Conservation (phyloP, 2,797 vertebrate genomes). For the Telmatherina bonti region DNA sequence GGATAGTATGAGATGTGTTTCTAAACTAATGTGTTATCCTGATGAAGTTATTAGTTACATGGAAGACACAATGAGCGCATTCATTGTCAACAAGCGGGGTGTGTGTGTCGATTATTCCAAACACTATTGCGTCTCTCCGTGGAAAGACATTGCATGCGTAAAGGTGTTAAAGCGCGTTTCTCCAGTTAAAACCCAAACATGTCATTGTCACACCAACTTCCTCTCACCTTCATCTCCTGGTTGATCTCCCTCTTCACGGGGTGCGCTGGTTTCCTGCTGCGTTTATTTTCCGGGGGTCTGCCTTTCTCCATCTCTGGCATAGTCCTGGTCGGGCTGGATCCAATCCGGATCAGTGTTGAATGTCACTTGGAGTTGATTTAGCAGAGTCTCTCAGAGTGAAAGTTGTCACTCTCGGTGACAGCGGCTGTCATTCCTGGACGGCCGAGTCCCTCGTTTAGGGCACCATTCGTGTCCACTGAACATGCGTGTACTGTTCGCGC, state of each 20-base stretch:
- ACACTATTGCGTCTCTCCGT: conserved; percentile 12
- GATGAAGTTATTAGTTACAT: not conserved
- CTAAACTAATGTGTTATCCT: not conserved
- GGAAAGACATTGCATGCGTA: conserved; percentile 19
- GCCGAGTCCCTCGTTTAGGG: conserved; percentile 87
- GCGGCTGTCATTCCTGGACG: conserved; percentile 83
- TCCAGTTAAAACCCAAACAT: not conserved
- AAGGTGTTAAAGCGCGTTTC: conserved; percentile 25
- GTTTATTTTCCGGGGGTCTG: conserved; percentile 97
- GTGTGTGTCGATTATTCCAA: conserved; percentile 20
- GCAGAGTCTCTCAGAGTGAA: conserved; percentile 55
- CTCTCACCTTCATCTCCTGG: conserved; percentile 96
- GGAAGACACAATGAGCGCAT: conserved; percentile 12
- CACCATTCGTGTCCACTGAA: conserved; percentile 77
- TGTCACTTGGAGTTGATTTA: conserved; percentile 46
- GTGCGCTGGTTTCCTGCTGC: conserved; percentile 97
- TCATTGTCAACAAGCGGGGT: conserved; percentile 35
- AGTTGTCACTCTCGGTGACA: conserved; percentile 79
- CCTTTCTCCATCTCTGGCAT: conserved; percentile 99
- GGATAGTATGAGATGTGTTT: not conserved
- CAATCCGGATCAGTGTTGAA: conserved; percentile 81
- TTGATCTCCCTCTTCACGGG: conserved; percentile 96
- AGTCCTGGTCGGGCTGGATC: conserved; percentile 89
- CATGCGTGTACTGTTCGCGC: conserved; percentile 83
- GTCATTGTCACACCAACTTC: not conserved